phyloP scores from a whole-genome alignment of 2,113 vertebrate species.

The Strix aluco region DNA sequence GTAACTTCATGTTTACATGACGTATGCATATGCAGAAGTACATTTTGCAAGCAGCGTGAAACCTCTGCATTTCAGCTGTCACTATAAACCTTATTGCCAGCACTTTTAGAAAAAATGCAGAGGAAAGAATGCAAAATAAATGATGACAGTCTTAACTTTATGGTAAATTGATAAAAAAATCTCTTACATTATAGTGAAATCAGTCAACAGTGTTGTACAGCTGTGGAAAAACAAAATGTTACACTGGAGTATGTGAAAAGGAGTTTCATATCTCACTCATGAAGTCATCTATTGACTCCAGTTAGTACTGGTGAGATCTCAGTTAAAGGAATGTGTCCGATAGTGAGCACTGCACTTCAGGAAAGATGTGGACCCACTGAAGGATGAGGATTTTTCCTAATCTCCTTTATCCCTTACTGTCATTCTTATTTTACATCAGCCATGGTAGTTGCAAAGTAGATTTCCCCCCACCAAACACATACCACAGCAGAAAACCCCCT shows the following conservation, averaged over 20 bases:
- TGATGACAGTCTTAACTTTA: not conserved
- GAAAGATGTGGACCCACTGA: not conserved
- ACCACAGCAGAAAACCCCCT: not conserved
- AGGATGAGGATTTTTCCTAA: not conserved
- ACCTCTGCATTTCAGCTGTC: not conserved
- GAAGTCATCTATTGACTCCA: not conserved
- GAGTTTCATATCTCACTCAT: not conserved
- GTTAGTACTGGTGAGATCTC: not conserved
- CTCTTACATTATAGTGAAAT: not conserved
- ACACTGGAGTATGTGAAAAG: not conserved
- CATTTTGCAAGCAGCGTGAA: not conserved
- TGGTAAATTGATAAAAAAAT: not conserved
- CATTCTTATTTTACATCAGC: not conserved
- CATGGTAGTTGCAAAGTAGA: not conserved
- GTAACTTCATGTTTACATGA: not conserved
- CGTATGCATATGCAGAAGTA: not conserved
- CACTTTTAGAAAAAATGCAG: not conserved
- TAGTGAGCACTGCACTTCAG: not conserved
- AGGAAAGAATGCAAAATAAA: not conserved
- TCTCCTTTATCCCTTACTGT: constrained; percentile 11
- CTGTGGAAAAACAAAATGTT: not conserved
- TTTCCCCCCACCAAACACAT: not conserved
- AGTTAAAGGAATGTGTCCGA: not conserved
- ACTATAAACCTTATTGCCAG: not conserved
- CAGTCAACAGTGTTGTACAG: not conserved